Evolutionary conservation across 2,888 invertebrate species (phyloP).

Genomic region (Acanthoscelides obtectus): DNA sequence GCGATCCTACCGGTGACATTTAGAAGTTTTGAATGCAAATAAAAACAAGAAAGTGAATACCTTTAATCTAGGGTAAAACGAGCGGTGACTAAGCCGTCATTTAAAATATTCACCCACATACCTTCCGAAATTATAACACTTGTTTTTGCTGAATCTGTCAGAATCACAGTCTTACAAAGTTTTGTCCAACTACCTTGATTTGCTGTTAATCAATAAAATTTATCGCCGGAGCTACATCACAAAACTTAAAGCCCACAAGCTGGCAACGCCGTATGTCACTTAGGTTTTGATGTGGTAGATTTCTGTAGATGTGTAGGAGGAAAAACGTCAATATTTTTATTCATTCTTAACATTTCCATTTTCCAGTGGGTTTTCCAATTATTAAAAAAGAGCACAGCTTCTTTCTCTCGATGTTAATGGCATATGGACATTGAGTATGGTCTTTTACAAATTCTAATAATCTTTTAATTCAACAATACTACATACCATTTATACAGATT

Average conservation of each 20-base stretch:
- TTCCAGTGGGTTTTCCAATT: neutral
- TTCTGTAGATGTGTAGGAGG: neutral
- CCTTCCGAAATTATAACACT: too few relatives aligned
- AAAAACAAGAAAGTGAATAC: neutral
- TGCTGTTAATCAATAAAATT: too few relatives aligned
- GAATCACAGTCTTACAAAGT: too few relatives aligned
- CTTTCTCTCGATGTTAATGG: neutral
- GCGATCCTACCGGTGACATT: constrained; percentile 18
- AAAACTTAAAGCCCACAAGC: too few relatives aligned
- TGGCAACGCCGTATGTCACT: too few relatives aligned
- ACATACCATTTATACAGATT: neutral
- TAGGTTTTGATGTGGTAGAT: neutral
- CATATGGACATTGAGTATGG: neutral
- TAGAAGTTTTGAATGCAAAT: constrained; percentile 5
- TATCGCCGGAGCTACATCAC: too few relatives aligned
- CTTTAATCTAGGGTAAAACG: neutral
- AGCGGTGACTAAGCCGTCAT: neutral
- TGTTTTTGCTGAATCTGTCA: too few relatives aligned
- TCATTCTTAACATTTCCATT: neutral
- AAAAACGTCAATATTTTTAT: neutral
- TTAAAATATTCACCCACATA: too few relatives aligned
- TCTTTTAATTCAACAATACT: neutral
- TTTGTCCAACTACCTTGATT: too few relatives aligned
- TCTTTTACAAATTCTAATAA: neutral
- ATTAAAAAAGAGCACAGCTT: neutral